phyloP scores from a whole-genome alignment of 2,888 invertebrate genomes.

The Carterocephalus palaemon region DNA sequence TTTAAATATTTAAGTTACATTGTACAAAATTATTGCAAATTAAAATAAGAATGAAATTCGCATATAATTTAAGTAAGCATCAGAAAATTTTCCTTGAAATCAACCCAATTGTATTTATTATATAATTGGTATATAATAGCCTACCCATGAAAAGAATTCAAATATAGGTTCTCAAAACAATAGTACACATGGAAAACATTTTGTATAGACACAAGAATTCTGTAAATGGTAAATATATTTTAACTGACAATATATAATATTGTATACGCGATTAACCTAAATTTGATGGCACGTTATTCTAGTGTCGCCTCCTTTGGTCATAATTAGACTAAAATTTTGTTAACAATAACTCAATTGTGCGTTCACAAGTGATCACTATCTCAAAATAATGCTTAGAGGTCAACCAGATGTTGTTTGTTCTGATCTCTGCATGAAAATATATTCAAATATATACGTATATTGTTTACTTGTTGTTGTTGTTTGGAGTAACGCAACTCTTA shows the following conservation, averaged over 20 bases:
- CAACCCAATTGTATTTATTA: constrained; percentile 44
- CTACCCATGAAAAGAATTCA: constrained; percentile 60
- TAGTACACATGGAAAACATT: constrained; percentile 79
- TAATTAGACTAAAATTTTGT: constrained; percentile 54
- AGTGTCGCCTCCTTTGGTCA: constrained; percentile 77
- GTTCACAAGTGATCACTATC: constrained; percentile 58
- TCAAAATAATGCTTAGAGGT: constrained; percentile 43
- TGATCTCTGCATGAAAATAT: constrained; percentile 13
- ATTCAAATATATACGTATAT: constrained; percentile 11
- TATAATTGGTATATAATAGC: constrained; percentile 39
- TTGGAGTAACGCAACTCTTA: constrained; percentile 35
- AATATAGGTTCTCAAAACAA: constrained; percentile 80
- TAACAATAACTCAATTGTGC: constrained; percentile 72
- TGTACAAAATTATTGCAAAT: constrained; percentile 67
- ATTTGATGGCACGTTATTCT: constrained; percentile 79
- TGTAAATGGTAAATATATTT: constrained; percentile 80
- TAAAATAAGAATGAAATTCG: constrained; percentile 48
- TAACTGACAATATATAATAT: constrained; percentile 80
- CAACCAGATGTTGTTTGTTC: constrained; percentile 32
- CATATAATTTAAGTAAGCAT: constrained; percentile 43
- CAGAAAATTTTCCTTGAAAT: constrained; percentile 36
- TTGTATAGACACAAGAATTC: constrained; percentile 80
- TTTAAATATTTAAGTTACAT: constrained; percentile 57
- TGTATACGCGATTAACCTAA: constrained; percentile 80
- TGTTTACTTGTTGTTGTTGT: constrained; percentile 20